These are phyloP conservation scores for Ictalurus punctatus DNA, from an alignment of 2,113 vertebrate genomes.

Conservation along the genomic window DNA sequence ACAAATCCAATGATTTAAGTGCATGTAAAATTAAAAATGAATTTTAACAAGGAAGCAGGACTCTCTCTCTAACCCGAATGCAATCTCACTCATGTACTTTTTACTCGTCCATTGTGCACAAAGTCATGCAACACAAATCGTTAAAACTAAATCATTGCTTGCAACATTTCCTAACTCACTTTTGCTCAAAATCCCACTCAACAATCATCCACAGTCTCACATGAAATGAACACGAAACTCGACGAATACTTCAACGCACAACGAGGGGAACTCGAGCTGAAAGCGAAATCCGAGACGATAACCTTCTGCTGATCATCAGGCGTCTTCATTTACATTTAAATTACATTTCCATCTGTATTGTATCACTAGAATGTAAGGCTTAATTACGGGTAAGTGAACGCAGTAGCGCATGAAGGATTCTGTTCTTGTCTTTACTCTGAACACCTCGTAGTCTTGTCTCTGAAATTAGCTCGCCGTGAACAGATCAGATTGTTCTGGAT, in stretches of 20 bases:
- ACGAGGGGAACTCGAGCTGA: not conserved
- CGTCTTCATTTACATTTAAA: constrained; percentile 35
- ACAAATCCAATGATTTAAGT: not conserved
- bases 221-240: not conserved
- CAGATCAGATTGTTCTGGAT: not conserved
- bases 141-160: not conserved
- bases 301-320: constrained; percentile 1
- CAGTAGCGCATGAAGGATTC: constrained; percentile 9
- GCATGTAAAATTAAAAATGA: not conserved
- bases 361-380: not conserved
- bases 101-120: constrained; percentile 6
- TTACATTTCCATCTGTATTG: constrained; percentile 16
- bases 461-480: not conserved
- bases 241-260: not conserved
- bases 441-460: not conserved
- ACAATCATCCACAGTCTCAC: not conserved
- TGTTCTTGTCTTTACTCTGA: not conserved
- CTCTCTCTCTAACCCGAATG: not conserved
- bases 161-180: not conserved
- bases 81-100: not conserved
- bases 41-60: not conserved
- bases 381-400: constrained; percentile 20
- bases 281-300: not conserved
- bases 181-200: not conserved
- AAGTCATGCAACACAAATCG: constrained; percentile 25